phyloP scores from a whole-genome alignment of 1,140 invertebrate genomes.

The Drosophila truncata region DNA sequence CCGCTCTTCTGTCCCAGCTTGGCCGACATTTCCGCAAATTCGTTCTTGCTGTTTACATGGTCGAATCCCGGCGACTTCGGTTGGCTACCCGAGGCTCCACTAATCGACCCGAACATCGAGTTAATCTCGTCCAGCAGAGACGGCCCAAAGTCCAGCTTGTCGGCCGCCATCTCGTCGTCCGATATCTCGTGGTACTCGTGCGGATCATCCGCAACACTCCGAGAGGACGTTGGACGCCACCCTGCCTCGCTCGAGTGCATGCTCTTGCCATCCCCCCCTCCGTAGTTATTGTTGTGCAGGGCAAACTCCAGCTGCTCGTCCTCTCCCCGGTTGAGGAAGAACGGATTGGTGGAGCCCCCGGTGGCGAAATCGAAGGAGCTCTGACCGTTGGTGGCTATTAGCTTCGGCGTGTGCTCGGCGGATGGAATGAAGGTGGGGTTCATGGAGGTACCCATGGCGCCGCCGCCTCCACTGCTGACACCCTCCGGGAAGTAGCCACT shows the following conservation, averaged over 20 bases:
- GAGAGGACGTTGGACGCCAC: slow-evolving; percentile 56
- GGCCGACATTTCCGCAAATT: slow-evolving; percentile 90
- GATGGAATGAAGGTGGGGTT: slow-evolving; percentile 84
- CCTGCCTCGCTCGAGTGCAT: slow-evolving; percentile 45
- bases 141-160: slow-evolving; percentile 94
- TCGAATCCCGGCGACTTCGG: slow-evolving; percentile 88
- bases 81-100: slow-evolving; percentile 58
- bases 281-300: slow-evolving; percentile 79
- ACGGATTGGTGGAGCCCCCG: slow-evolving; percentile 79
- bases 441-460: slow-evolving; percentile 60
- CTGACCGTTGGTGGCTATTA: slow-evolving; percentile 72
- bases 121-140: slow-evolving; percentile 98
- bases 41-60: slow-evolving; percentile 87
- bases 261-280: slow-evolving; percentile 65
- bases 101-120: slow-evolving; percentile 93
- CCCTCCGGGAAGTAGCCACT: slow-evolving; percentile 83
- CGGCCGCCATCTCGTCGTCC: slow-evolving; percentile 90
- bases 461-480: slow-evolving; percentile 21
- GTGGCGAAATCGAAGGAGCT: slow-evolving; percentile 76
- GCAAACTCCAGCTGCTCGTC: slow-evolving; percentile 71
- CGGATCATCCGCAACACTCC: slow-evolving; percentile 83
- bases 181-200: slow-evolving; percentile 97
- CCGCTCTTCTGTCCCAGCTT: slow-evolving; percentile 81
- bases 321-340: slow-evolving; percentile 62
- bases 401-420: slow-evolving; percentile 80